A percentile compares a stretch with the other conserved stretches of the same genome.
These are phyloP conservation scores for Plectrocnemia conspersa DNA, from an alignment of 1,140 invertebrate species.

Conservation along the genomic window DNA sequence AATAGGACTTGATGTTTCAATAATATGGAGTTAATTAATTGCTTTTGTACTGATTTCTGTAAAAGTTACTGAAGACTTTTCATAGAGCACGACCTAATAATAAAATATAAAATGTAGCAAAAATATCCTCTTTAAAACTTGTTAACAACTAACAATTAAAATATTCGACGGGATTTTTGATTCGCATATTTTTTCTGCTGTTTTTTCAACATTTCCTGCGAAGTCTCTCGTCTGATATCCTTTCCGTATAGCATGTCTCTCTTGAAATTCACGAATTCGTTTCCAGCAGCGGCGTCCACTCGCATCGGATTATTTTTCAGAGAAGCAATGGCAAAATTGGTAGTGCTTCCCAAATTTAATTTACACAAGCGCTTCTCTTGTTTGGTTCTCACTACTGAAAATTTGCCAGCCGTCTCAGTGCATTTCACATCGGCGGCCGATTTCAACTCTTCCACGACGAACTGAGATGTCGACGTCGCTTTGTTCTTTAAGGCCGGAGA, in stretches of 20 bases:
- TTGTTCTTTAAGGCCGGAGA: neutral
- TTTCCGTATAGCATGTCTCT: neutral
- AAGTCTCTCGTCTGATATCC: constrained; percentile 3
- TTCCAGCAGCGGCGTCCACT: neutral
- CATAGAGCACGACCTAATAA: too few relatives aligned
- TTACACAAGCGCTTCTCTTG: neutral
- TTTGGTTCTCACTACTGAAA: neutral
- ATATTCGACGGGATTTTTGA: neutral
- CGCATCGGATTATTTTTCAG: constrained; percentile 3
- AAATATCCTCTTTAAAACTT: neutral
- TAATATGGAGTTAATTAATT: too few relatives aligned
- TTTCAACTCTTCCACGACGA: neutral
- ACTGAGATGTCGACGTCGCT: neutral
- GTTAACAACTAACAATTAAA: neutral
- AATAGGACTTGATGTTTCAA: too few relatives aligned
- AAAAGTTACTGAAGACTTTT: too few relatives aligned
- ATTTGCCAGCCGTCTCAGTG: constrained; percentile 4
- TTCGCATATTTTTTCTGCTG: neutral
- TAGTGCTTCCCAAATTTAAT: neutral
- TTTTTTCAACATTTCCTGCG: constrained; percentile 1
- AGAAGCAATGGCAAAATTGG: constrained; percentile 2
- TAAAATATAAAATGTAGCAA: too few relatives aligned
- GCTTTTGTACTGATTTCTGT: too few relatives aligned
- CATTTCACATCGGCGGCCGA: neutral
- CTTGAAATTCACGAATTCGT: constrained; percentile 9